A percentile compares a stretch with the other conserved stretches of the same genome.
Evolutionary conservation across 2,888 invertebrate species (phyloP).

Genomic region (Eupithecia subumbrata): DNA sequence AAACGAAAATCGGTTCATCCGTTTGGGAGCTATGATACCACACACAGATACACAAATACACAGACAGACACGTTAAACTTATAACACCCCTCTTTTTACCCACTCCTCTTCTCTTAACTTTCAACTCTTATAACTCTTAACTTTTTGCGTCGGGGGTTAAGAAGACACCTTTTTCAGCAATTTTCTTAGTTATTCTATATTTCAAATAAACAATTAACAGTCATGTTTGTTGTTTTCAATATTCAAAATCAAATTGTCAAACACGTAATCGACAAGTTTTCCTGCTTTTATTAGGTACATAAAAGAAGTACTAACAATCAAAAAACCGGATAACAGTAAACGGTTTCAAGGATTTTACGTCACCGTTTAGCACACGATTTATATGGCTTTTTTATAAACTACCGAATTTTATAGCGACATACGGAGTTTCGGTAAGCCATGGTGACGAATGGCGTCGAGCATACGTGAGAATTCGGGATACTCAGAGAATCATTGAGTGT

Average conservation of each 20-base stretch:
- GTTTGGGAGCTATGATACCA: too few species aligned
- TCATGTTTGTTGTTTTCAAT: neutral
- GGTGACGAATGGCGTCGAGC: constrained; percentile 27
- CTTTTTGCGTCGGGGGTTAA: too few species aligned
- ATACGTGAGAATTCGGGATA: neutral
- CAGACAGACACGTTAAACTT: too few species aligned
- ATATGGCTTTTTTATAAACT: constrained; percentile 41
- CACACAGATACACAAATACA: too few species aligned
- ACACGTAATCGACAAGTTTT: neutral
- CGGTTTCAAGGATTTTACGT: constrained; percentile 26
- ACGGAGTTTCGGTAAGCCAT: constrained; percentile 16
- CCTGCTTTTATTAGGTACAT: neutral
- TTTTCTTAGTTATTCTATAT: too few species aligned
- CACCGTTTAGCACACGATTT: constrained; percentile 42
- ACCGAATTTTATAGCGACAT: constrained; percentile 36
- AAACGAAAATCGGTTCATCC: too few species aligned
- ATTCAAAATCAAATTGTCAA: neutral
- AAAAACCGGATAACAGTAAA: neutral
- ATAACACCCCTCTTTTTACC: too few species aligned
- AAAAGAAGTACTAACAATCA: neutral
- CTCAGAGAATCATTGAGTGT: neutral
- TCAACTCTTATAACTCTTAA: too few species aligned
- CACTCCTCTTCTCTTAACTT: too few species aligned
- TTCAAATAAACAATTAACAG: too few species aligned
- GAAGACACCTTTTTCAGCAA: too few species aligned